These are phyloP conservation scores for Dastarcus helophoroides DNA, from an alignment of 2,888 invertebrate genomes.

Conservation along the genomic window DNA sequence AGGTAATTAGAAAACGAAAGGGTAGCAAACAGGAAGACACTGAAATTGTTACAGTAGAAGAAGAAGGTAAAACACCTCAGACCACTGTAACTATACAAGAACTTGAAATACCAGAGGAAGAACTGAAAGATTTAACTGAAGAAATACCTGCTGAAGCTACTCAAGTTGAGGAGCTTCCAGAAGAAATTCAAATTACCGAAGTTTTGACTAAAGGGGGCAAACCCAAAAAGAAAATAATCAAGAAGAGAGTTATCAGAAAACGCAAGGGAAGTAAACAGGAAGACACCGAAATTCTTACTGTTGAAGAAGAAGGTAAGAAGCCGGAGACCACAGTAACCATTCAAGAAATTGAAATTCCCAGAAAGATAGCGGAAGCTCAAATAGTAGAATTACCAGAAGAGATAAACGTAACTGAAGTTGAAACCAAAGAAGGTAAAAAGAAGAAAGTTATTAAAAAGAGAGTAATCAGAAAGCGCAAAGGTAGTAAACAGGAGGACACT, in stretches of 20 bases:
- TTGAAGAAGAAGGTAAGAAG: conserved; percentile 30
- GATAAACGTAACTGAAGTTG: conserved; percentile 15
- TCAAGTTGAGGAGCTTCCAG: conserved; percentile 22
- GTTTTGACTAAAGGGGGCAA: conserved; percentile 19
- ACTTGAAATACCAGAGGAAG: conserved; percentile 11
- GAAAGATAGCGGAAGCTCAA: conserved; percentile 8
- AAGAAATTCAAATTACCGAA: conserved; percentile 22
- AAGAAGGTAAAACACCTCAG: conserved; percentile 16
- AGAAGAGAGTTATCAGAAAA: conserved; percentile 36
- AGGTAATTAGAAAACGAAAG: conserved; percentile 36
- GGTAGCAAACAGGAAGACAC: conserved; percentile 28
- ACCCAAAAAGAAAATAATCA: conserved; percentile 26
- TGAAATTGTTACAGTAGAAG: conserved; percentile 27
- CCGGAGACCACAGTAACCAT: conserved; percentile 9
- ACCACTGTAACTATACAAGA: conserved; percentile 13
- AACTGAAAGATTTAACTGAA: conserved; percentile 7
- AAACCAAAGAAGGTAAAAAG: conserved; percentile 21
- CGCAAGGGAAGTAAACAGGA: conserved; percentile 34
- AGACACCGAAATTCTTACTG: conserved; percentile 37
- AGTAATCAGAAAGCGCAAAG: conserved; percentile 29
- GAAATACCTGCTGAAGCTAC: conserved; percentile 11
- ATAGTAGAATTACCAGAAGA: conserved; percentile 27
- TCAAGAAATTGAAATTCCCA: conserved; percentile 1
- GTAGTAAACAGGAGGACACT: conserved; percentile 28
- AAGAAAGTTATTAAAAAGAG: conserved; percentile 29